Evolutionary conservation across 2,113 vertebrate species (phyloP).

Genomic region (Mustela nigripes): DNA sequence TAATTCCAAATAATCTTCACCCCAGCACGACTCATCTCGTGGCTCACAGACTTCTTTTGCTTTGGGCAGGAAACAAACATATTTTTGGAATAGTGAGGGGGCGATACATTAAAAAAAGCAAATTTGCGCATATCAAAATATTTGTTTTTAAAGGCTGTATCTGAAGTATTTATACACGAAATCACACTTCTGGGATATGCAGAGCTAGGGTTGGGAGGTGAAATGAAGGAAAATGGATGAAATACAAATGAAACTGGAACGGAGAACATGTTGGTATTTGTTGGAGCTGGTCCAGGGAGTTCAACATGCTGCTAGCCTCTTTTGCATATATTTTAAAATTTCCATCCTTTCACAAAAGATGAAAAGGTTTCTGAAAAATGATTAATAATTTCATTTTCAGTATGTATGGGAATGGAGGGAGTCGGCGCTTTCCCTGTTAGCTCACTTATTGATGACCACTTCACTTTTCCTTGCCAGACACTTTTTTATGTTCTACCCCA

Average conservation of each 20-base stretch:
- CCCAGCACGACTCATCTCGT: background rate
- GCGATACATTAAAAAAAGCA: background rate
- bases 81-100: slow-evolving; percentile 15
- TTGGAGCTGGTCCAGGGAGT: background rate
- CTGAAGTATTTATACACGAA: background rate
- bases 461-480: background rate
- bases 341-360: background rate
- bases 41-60: background rate
- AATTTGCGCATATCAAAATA: background rate
- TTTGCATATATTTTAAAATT: background rate
- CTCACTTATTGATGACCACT: background rate
- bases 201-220: background rate
- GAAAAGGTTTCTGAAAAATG: slow-evolving; percentile 5
- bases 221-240: background rate
- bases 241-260: background rate
- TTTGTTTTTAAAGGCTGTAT: slow-evolving; percentile 13
- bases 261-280: background rate
- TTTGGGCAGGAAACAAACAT: background rate
- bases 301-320: background rate
- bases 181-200: background rate
- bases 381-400: background rate
- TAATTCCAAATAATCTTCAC: background rate
- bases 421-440: background rate
- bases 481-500: slow-evolving; percentile 37
- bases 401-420: background rate